Evolutionary conservation across 1,140 invertebrate species (phyloP), one percentile per base, ranked within the genome.

Genomic region (Rhynchophorus ferrugineus): DNA sequence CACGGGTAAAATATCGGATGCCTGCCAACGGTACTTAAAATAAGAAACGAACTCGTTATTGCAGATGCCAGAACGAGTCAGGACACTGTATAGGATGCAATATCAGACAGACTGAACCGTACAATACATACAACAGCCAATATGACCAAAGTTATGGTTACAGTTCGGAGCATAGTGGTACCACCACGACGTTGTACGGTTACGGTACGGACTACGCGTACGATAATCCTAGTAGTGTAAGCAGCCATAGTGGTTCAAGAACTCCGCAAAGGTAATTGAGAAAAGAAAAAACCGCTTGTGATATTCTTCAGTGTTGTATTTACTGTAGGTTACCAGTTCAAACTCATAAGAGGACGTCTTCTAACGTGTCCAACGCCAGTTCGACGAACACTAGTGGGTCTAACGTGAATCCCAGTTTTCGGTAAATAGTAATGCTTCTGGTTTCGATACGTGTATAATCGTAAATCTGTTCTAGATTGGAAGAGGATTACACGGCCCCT

Each of bases 341-440:
- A 34, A 71, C 69, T 2, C 83, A 85, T 65, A 73, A 78, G 50
- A 73, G 82, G 46, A 86, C 84, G 2, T 78, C 82, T 2, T 85
- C 83, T 3, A 85, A 85, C 65, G 78, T 83, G 7, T 85, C 82
- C n/a, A 83, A 78, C 59, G 75, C 78, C 3, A 78, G 76, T 49
- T 77, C 74, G 8, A 74, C 78, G 7, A 79, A 75, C 33, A 73
- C 71, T 17, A 73, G 70, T 54, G 71, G 70, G 21, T 69, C 68
- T 6, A 70, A 70, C 49, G 52, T 70, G 1, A 73, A 73, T 69
- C 80, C 79, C 6, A 79, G 73, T 11, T 61, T 83, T 66, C 73
- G 76, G 16, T 68, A 82, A 48, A 82, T 9, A 33, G 6, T 6
- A 33, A 33, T 7, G n/a, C 29, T n/a, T n/a, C n/a, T n/a, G n/a